A percentile compares a stretch with the other conserved stretches of the same genome.
These are phyloP conservation scores for Crocallis elinguaria DNA, from an alignment of 2,888 invertebrate genomes.

Conservation along the genomic window DNA sequence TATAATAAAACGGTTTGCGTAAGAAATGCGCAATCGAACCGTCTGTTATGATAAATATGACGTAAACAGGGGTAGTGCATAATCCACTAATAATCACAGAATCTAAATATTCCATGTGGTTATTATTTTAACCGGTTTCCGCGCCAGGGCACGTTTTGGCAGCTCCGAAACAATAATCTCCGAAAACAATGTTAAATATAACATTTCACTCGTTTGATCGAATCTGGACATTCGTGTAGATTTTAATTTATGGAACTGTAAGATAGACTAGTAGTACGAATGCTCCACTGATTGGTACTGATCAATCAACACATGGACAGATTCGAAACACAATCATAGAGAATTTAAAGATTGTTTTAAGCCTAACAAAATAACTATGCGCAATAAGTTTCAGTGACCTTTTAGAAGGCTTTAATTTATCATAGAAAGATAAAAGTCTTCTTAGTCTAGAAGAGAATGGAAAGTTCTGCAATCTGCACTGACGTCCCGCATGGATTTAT, in stretches of 20 bases:
- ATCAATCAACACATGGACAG: too few species aligned
- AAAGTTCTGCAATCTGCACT: too few species aligned
- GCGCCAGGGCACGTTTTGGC: conserved; percentile 75
- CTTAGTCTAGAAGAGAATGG: too few species aligned
- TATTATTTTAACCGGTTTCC: conserved; percentile 61
- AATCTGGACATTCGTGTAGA: conserved; percentile 19
- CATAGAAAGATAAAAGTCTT: too few species aligned
- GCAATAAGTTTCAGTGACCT: too few species aligned
- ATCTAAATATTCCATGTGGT: conserved; percentile 35
- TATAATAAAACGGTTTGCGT: conserved; percentile 5
- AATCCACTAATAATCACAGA: conserved; percentile 51
- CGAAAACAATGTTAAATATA: conserved; percentile 64
- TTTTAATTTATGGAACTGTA: background rate
- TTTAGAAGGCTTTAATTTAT: too few species aligned
- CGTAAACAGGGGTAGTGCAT: conserved; percentile 46
- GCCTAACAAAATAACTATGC: too few species aligned
- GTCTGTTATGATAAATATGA: conserved; percentile 39
- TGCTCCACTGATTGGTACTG: too few species aligned
- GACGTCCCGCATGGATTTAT: too few species aligned
- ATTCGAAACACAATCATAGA: too few species aligned
- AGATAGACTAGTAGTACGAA: too few species aligned
- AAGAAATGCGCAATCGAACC: conserved; percentile 30
- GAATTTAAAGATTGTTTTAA: too few species aligned
- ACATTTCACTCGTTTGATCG: conserved; percentile 43
- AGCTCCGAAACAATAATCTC: conserved; percentile 59